Evolutionary conservation across 2,888 invertebrate species (phyloP).

Genomic region (Ectobius pallidus): DNA sequence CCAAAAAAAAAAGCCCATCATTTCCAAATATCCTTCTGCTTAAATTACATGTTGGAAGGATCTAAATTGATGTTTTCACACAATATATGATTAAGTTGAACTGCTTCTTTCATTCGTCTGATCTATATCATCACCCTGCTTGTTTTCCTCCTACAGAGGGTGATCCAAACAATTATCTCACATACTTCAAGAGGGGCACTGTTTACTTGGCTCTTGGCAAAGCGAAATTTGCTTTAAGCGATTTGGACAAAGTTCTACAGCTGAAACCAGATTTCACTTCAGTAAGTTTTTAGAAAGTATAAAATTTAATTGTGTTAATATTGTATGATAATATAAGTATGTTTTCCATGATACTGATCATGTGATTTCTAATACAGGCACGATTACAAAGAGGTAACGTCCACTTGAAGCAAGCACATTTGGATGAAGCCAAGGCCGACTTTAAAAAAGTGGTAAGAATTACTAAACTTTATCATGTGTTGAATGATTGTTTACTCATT

Average conservation of each 20-base stretch:
- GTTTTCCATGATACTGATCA: not conserved
- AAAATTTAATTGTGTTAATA: not conserved
- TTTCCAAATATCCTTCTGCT: too few relatives aligned
- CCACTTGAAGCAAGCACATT: constrained; percentile 86
- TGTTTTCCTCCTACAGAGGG: too few relatives aligned
- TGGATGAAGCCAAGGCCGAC: constrained; percentile 81
- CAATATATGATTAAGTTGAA: too few relatives aligned
- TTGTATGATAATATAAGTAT: not conserved
- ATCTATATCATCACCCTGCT: too few relatives aligned
- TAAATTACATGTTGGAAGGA: too few relatives aligned
- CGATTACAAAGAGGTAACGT: constrained; percentile 83
- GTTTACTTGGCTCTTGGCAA: constrained; percentile 96
- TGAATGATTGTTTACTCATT: not conserved
- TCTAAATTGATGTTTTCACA: too few relatives aligned
- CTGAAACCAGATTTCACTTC: constrained; percentile 94
- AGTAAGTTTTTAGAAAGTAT: constrained; percentile 63
- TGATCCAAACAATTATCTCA: constrained; percentile 94
- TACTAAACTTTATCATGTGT: too few relatives aligned
- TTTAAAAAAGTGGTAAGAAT: constrained; percentile 82
- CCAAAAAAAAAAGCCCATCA: too few relatives aligned
- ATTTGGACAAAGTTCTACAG: constrained; percentile 90
- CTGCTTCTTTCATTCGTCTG: too few relatives aligned
- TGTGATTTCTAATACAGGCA: constrained; percentile 56
- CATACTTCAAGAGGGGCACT: constrained; percentile 94
- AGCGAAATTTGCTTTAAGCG: constrained; percentile 92